Conservation (phyloP, 1,140 invertebrate species). For the Listronotus bonariensis region DNA sequence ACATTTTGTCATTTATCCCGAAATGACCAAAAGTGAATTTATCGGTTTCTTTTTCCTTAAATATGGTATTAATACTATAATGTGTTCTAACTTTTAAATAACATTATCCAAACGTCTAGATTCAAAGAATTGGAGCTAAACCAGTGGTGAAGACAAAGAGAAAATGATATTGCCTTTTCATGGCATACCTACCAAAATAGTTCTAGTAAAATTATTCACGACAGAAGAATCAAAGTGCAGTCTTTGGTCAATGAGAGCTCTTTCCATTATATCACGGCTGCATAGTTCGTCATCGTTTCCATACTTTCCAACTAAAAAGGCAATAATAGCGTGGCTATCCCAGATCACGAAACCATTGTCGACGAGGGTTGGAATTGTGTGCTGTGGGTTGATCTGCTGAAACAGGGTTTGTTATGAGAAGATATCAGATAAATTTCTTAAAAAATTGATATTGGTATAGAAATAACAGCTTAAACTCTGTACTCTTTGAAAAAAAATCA, state of each 20-base stretch:
- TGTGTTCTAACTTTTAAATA: too few relatives aligned
- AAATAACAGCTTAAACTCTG: too few relatives aligned
- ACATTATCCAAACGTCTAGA: too few relatives aligned
- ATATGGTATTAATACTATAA: too few relatives aligned
- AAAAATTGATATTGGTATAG: too few relatives aligned
- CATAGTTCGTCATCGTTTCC: conserved; percentile 62
- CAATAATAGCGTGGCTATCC: conserved; percentile 66
- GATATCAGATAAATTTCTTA: not conserved
- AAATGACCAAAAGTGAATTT: too few relatives aligned
- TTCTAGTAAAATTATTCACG: conserved; percentile 43
- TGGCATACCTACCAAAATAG: conserved; percentile 25
- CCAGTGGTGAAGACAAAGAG: too few relatives aligned
- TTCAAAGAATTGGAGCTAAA: too few relatives aligned
- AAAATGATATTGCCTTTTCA: not conserved
- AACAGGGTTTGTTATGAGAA: conserved; percentile 7
- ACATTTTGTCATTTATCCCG: too few relatives aligned
- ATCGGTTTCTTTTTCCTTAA: too few relatives aligned
- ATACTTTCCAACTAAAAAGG: conserved; percentile 65
- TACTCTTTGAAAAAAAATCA: too few relatives aligned
- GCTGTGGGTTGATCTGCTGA: conserved; percentile 66
- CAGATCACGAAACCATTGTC: conserved; percentile 66
- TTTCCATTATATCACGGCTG: conserved; percentile 62
- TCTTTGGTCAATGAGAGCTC: conserved; percentile 63
- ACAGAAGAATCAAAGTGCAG: conserved; percentile 61
- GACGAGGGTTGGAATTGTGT: conserved; percentile 70